These are phyloP conservation scores for Lasiommata megera DNA, from an alignment of 2,888 invertebrate species.

Conservation along the genomic window DNA sequence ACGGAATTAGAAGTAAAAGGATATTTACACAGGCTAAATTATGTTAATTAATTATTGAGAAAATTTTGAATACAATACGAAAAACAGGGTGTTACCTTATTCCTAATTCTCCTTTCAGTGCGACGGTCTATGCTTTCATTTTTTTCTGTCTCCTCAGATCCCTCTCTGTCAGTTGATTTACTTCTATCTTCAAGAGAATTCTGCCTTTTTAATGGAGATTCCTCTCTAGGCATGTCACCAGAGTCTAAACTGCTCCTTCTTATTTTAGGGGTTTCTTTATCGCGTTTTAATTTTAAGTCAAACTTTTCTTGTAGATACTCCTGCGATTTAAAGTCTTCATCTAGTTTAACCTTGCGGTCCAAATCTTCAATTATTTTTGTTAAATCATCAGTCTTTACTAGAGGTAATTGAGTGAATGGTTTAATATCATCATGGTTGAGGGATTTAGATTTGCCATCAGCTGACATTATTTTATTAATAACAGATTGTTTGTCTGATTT, in stretches of 20 bases:
- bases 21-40: too few species aligned
- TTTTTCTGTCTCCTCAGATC: slow-evolving; percentile 76
- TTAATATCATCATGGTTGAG: slow-evolving; percentile 71
- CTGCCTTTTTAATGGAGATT: slow-evolving; percentile 70
- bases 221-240: slow-evolving; percentile 54
- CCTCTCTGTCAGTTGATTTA: slow-evolving; percentile 77
- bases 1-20: too few species aligned
- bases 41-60: too few species aligned
- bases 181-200: slow-evolving; percentile 81
- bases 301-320: slow-evolving; percentile 60
- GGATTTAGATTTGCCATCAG: slow-evolving; percentile 61
- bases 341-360: slow-evolving; percentile 66
- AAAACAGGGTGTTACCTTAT: slow-evolving; percentile 73
- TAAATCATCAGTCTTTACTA: slow-evolving; percentile 75
- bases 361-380: slow-evolving; percentile 70
- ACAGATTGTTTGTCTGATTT: slow-evolving; percentile 67
- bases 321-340: slow-evolving; percentile 49
- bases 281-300: slow-evolving; percentile 33
- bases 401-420: slow-evolving; percentile 75
- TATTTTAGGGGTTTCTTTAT: slow-evolving; percentile 43
- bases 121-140: slow-evolving; percentile 79
- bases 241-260: slow-evolving; percentile 69
- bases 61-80: too few species aligned
- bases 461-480: slow-evolving; percentile 60
- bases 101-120: slow-evolving; percentile 83